Evolutionary conservation across 2,888 invertebrate genomes (phyloP), one percentile per base, ranked within the genome.

Genomic region (Selenia dentaria): DNA sequence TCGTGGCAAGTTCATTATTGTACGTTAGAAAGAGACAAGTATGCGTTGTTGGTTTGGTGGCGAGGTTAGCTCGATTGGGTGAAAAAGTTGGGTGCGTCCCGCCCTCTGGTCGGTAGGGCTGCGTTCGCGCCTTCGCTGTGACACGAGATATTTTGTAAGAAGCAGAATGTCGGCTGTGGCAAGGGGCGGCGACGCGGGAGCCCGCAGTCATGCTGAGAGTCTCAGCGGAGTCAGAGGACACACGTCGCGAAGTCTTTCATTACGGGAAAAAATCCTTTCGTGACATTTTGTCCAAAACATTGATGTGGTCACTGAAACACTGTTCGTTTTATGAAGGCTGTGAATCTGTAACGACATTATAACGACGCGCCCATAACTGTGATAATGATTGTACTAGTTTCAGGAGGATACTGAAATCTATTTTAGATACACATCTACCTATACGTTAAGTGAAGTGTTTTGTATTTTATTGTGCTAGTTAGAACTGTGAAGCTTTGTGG

Each of bases 161-260:
- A 86, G 82, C 82, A 83, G 85, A 82, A 87, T 85, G 86, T 83
- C 87, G 83, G 84, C 71, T 74, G 76, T 70, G 59, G 64, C 78
- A 78, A 85, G 87, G 88, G 88, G 87, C 85, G 87, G 76, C 88
- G 80, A 77, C 83, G 87, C 87, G 87, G 89, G 89, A 84, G 85
- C 84, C 75, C 81, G 85, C 89, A 90, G 90, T 90, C 90, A 89
- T 90, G 90, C 90, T 90, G 90, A 82, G 90, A 81, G 62, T 70
- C 83, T 89, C 89, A 81, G 87, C 87, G 79, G 79, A 83, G 82
- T 67, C 79, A 82, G 80, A 79, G 89, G 87, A 80, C 83, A 77
- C 87, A 87, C 79, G 87, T 79, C 83, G 89, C 85, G 89, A 83
- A 73, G 62, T 74, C 69, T 83, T 79, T 79, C 80, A 68, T 67